phyloP scores from a whole-genome alignment of 2,797 vertebrate species.

The Sphenopsis melanotis region DNA sequence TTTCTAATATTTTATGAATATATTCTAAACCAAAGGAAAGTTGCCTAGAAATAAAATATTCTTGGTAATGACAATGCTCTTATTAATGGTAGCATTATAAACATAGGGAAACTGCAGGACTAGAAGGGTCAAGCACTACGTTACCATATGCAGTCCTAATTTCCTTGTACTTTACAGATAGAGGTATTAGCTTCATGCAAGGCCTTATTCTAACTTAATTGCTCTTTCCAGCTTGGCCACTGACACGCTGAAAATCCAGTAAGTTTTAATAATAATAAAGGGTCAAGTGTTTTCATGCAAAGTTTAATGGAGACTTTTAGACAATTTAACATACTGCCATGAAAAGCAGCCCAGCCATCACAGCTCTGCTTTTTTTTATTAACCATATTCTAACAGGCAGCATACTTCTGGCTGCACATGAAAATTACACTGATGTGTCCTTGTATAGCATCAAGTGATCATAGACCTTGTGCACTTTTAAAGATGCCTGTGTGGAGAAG shows the following conservation, averaged over 20 bases:
- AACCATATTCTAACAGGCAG: background rate
- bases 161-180: background rate
- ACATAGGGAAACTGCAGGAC: background rate
- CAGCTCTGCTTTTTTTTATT: background rate
- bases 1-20: background rate
- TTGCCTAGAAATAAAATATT: background rate
- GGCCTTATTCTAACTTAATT: background rate
- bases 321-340: background rate
- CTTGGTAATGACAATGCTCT: background rate
- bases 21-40: background rate
- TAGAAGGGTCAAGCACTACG: conserved; percentile 22
- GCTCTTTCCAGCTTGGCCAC: background rate
- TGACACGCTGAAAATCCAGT: background rate
- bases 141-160: background rate
- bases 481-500: background rate
- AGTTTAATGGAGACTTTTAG: conserved; percentile 4
- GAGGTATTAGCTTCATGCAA: background rate
- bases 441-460: background rate
- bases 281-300: background rate
- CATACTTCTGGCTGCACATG: background rate
- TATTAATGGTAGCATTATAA: conserved; percentile 1
- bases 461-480: background rate
- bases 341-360: background rate
- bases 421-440: background rate
- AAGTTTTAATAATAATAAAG: conserved; percentile 5